Evolutionary conservation across 2,888 invertebrate species (phyloP).

Genomic region (Drosophila antonietae): DNA sequence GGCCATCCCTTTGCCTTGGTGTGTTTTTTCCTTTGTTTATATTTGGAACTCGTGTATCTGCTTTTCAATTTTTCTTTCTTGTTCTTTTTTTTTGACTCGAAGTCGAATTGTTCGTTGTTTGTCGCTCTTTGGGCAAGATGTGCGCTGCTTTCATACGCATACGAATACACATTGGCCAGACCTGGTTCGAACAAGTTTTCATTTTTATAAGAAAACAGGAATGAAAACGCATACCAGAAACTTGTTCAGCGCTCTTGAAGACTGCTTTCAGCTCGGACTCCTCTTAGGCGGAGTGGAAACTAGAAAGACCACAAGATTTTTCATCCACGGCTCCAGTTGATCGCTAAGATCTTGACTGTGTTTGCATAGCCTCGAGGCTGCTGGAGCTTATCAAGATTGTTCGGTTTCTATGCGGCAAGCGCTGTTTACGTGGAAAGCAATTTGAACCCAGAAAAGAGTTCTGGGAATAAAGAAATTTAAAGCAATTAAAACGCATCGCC

Average conservation of each 20-base stretch:
- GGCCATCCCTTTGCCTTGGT: conserved; percentile 17
- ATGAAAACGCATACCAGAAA: conserved; percentile 46
- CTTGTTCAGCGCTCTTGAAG: conserved; percentile 55
- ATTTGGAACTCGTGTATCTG: conserved; percentile 48
- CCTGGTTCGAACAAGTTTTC: conserved; percentile 61
- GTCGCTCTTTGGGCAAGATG: conserved; percentile 9
- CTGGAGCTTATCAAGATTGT: conserved; percentile 27
- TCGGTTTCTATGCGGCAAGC: conserved; percentile 16
- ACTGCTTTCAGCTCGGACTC: conserved; percentile 1
- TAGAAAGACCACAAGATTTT: conserved; percentile 48
- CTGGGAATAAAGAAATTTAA: conserved; percentile 71
- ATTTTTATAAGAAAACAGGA: conserved; percentile 52
- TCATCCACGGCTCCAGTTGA: conserved; percentile 11
- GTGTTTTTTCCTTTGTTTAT: conserved; percentile 59
- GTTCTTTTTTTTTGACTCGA: conserved; percentile 16
- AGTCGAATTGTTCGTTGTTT: conserved; percentile 34
- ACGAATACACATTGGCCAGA: conserved; percentile 33
- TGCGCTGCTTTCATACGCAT: conserved; percentile 43
- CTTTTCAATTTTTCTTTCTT: conserved; percentile 4
- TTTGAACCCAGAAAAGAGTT: conserved; percentile 59
- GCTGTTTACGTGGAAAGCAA: conserved; percentile 60
- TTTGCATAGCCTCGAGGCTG: conserved; percentile 13
- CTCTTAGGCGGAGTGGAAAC: conserved; percentile 6
- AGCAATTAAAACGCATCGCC: conserved; percentile 67
- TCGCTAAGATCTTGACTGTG: conserved; percentile 8